Evolutionary conservation across 2,888 invertebrate species (phyloP).

Genomic region (Halictus quadricinctus): DNA sequence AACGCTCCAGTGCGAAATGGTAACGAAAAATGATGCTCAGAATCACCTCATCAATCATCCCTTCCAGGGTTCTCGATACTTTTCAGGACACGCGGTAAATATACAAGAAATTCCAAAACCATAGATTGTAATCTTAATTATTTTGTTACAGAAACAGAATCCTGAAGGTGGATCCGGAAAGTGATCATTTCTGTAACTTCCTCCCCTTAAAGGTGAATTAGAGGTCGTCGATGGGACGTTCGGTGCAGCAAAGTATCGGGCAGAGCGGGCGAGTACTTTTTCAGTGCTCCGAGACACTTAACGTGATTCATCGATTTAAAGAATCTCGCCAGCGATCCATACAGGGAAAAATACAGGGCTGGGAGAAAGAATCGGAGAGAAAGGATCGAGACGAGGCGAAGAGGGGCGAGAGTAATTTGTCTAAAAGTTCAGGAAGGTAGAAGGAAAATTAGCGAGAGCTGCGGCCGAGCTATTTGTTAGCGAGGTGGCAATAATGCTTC

Average conservation of each 20-base stretch:
- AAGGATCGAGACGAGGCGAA: neutral
- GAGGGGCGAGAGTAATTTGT: constrained; percentile 50
- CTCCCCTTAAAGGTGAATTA: neutral
- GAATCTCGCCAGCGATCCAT: constrained; percentile 24
- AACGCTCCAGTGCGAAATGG: too few relatives aligned
- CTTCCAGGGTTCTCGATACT: too few relatives aligned
- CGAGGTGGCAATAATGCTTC: constrained; percentile 57
- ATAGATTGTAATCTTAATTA: neutral
- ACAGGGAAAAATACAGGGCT: constrained; percentile 27
- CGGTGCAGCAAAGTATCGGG: neutral
- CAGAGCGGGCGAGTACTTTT: neutral
- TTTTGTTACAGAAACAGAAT: neutral
- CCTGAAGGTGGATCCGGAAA: neutral
- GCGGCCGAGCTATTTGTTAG: constrained; percentile 57
- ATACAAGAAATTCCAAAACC: too few relatives aligned
- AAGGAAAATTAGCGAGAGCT: constrained; percentile 60
- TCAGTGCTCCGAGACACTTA: constrained; percentile 13
- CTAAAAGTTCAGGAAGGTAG: constrained; percentile 57
- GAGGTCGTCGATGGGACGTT: constrained; percentile 3
- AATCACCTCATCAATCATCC: too few relatives aligned
- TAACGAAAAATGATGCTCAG: too few relatives aligned
- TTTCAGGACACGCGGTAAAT: too few relatives aligned
- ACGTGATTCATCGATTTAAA: constrained; percentile 36
- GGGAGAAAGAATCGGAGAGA: neutral
- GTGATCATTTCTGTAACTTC: neutral